Conservation (phyloP, 2,113 vertebrate genomes). For the Alces alces region DNA sequence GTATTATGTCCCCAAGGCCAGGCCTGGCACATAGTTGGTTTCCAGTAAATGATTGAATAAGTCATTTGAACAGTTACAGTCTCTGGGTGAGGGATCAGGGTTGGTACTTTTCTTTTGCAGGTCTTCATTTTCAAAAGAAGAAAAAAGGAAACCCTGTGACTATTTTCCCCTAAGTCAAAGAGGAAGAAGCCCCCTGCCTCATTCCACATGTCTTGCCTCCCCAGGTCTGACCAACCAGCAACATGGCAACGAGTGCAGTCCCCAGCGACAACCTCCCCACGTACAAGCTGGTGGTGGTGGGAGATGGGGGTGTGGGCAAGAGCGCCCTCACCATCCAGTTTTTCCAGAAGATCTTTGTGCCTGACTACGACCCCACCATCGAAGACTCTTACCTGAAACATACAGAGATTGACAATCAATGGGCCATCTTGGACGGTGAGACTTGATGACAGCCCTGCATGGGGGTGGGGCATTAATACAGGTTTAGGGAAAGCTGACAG, state of each 20-base stretch:
- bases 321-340: slow-evolving; percentile 99
- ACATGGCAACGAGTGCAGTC: slow-evolving; percentile 96
- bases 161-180: not conserved
- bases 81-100: not conserved
- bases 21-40: not conserved
- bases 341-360: slow-evolving; percentile 99
- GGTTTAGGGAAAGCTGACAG: not conserved
- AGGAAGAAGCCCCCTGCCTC: not conserved
- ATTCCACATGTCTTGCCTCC: slow-evolving; percentile 60
- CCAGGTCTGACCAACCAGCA: slow-evolving; percentile 83
- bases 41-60: not conserved
- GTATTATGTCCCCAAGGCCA: not conserved
- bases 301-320: slow-evolving; percentile 97
- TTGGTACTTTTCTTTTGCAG: not conserved
- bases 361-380: slow-evolving; percentile 98
- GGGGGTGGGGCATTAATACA: not conserved
- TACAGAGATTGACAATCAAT: slow-evolving; percentile 97
- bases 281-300: slow-evolving; percentile 98
- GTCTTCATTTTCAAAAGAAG: not conserved
- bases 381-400: slow-evolving; percentile 99
- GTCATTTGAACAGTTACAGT: not conserved
- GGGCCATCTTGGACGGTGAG: slow-evolving; percentile 98
- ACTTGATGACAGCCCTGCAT: not conserved
- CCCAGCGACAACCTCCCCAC: slow-evolving; percentile 98
- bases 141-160: not conserved